Evolutionary conservation across 1,140 invertebrate species (phyloP).

Genomic region (Drosophila erecta): DNA sequence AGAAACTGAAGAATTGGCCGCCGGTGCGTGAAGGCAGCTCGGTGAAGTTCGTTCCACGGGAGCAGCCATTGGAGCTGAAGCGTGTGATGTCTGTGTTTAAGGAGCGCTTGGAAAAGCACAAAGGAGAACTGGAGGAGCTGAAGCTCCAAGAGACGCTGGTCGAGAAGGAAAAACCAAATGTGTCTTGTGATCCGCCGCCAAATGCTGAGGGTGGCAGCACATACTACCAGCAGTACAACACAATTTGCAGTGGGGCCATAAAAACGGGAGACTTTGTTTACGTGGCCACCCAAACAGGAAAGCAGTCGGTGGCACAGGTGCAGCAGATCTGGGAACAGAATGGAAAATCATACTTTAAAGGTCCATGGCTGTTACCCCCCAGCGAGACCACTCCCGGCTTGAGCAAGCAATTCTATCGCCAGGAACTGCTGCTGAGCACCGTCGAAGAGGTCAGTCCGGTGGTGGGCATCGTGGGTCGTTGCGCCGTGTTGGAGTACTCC

Average conservation of each 20-base stretch:
- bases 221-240: conserved; percentile 97
- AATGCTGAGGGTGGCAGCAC: conserved; percentile 90
- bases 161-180: conserved; percentile 91
- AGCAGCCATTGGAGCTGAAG: conserved; percentile 91
- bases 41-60: conserved; percentile 89
- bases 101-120: conserved; percentile 95
- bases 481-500: conserved; percentile 94
- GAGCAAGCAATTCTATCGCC: conserved; percentile 91
- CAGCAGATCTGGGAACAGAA: conserved; percentile 97
- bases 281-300: conserved; percentile 93
- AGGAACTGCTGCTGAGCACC: conserved; percentile 96
- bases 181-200: conserved; percentile 86
- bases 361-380: conserved; percentile 96
- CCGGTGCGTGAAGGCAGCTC: conserved; percentile 85
- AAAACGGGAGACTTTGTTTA: conserved; percentile 98
- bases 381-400: conserved; percentile 90
- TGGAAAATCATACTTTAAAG: conserved; percentile 95
- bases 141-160: conserved; percentile 91
- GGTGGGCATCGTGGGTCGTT: conserved; percentile 95
- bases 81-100: conserved; percentile 97
- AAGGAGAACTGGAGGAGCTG: conserved; percentile 94
- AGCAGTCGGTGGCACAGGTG: conserved; percentile 96
- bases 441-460: conserved; percentile 96
- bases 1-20: conserved; percentile 97
- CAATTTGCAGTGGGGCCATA: conserved; percentile 91